Evolutionary conservation across 2,113 vertebrate species (phyloP).

Genomic region (Callithrix jacchus): DNA sequence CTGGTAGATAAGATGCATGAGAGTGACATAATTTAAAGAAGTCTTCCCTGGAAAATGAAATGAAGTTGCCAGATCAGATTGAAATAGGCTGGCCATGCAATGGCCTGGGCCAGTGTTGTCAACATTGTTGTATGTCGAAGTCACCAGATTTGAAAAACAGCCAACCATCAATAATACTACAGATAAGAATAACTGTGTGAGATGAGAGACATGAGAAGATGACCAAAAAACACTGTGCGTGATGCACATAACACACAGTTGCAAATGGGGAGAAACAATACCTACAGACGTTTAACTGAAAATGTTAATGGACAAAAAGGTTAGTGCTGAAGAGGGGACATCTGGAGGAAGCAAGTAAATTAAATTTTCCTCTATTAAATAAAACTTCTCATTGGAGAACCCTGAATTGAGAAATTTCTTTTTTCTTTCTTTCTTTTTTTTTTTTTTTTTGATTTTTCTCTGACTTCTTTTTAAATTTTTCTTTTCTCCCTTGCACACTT

Average conservation of each 20-base stretch:
- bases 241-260: not conserved
- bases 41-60: not conserved
- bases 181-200: not conserved
- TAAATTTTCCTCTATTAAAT: not conserved
- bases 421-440: not conserved
- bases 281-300: not conserved
- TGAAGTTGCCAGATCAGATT: not conserved
- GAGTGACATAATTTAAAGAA: not conserved
- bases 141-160: not conserved
- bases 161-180: not conserved
- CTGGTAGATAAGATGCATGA: not conserved
- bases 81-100: not conserved
- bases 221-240: not conserved
- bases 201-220: not conserved
- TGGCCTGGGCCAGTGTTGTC: not conserved
- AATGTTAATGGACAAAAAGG: conserved; percentile 10
- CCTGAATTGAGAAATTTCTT: not conserved
- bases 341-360: not conserved
- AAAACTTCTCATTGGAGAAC: not conserved
- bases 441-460: not conserved
- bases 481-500: not conserved
- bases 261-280: not conserved
- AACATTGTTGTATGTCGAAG: not conserved
- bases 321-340: not conserved
- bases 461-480: not conserved